These are phyloP conservation scores for Dasypolia templi DNA, from an alignment of 2,888 invertebrate genomes.

Conservation along the genomic window DNA sequence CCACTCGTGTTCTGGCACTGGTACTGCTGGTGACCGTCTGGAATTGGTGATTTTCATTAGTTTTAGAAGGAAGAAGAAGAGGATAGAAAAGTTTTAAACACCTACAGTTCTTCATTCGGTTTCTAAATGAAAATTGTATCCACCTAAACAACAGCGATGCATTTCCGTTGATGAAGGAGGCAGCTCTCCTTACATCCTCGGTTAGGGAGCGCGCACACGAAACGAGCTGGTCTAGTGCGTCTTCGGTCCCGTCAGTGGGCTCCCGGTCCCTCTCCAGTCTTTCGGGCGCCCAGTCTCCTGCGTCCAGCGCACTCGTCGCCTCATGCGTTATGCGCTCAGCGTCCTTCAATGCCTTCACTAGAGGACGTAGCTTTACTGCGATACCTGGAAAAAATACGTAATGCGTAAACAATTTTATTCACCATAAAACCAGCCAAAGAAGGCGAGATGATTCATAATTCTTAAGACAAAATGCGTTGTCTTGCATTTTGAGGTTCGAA, in stretches of 20 bases:
- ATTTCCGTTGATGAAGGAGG: slow-evolving; percentile 97
- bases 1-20: slow-evolving; percentile 91
- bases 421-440: not conserved
- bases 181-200: slow-evolving; percentile 96
- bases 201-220: slow-evolving; percentile 96
- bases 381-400: slow-evolving; percentile 83
- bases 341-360: slow-evolving; percentile 95
- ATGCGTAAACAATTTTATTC: slow-evolving; percentile 8
- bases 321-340: slow-evolving; percentile 95
- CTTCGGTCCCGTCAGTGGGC: slow-evolving; percentile 92
- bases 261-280: slow-evolving; percentile 89
- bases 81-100: not conserved
- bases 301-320: slow-evolving; percentile 93
- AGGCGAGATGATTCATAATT: slow-evolving; percentile 27
- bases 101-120: not conserved
- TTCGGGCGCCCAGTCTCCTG: slow-evolving; percentile 94
- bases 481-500: slow-evolving; percentile 20
- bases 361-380: slow-evolving; percentile 93
- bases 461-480: slow-evolving; percentile 3
- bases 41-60: slow-evolving; percentile 5
- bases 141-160: slow-evolving; percentile 94
- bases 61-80: not conserved
- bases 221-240: slow-evolving; percentile 96
- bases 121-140: slow-evolving; percentile 11
- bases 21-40: slow-evolving; percentile 83